Conservation (phyloP, 2,113 vertebrate genomes). For the Heterochromis multidens region DNA sequence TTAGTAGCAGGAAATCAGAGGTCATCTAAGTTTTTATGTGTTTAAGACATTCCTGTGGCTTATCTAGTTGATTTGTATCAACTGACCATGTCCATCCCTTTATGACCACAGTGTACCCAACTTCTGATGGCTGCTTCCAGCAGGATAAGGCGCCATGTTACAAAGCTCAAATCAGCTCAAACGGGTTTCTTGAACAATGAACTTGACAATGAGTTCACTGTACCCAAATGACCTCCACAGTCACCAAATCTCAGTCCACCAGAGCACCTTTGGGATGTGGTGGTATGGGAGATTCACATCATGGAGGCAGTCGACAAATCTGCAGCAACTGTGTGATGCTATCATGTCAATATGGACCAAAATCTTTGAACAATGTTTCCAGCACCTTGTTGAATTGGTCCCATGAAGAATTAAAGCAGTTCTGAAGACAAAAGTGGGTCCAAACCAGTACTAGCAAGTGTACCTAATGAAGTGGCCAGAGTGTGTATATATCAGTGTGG, state of each 20-base stretch:
- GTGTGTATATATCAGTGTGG: not conserved
- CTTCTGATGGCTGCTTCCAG: not conserved
- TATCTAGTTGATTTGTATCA: no score
- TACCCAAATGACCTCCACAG: not conserved
- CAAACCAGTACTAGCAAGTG: not conserved
- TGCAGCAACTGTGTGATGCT: not conserved
- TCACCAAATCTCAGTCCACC: no score
- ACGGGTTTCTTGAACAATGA: not conserved
- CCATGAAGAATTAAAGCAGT: no score
- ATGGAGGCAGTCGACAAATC: accelerated
- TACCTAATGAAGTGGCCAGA: not conserved
- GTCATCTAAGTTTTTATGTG: no score
- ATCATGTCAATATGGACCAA: no score
- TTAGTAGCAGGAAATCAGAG: not conserved
- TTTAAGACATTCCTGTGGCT: no score
- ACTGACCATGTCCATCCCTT: not conserved
- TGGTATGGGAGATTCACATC: not conserved
- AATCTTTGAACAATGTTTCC: no score
- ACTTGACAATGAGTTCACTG: accelerated
- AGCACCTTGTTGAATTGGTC: no score
- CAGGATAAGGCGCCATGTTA: accelerated
- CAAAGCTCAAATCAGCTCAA: not conserved
- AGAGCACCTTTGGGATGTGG: no score
- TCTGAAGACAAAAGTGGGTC: no score
- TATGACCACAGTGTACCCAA: no score